These are phyloP conservation scores for Thereva nobilitata DNA, from an alignment of 2,888 invertebrate genomes.

Conservation along the genomic window DNA sequence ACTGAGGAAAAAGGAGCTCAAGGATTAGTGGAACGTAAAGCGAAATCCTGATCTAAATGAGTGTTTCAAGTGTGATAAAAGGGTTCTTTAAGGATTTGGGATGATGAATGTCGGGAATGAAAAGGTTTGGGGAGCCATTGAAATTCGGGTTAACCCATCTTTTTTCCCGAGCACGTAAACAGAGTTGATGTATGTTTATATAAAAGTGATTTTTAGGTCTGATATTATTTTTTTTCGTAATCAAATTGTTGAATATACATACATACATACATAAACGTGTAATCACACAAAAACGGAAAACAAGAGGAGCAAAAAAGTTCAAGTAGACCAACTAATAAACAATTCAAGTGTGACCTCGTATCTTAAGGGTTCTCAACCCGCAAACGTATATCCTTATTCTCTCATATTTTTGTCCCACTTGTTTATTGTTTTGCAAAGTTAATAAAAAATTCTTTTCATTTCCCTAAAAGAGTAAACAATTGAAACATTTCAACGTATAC, in stretches of 20 bases:
- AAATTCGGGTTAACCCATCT: constrained; percentile 25
- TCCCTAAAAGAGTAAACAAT: constrained; percentile 17
- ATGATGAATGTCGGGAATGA: constrained; percentile 32
- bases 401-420: no score
- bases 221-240: no score
- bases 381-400: no score
- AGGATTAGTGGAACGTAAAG: constrained; percentile 32
- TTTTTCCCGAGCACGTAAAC: background rate
- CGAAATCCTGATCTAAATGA: constrained; percentile 39
- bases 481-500: constrained; percentile 10
- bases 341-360: no score
- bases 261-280: no score
- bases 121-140: constrained; percentile 20
- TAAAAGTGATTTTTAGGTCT: no score
- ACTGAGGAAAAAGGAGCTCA: constrained; percentile 30
- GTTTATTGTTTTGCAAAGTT: background rate
- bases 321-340: no score
- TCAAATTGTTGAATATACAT: no score
- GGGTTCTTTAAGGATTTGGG: constrained; percentile 38
- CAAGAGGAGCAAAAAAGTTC: no score
- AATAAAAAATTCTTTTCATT: constrained; percentile 29
- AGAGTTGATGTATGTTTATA: background rate
- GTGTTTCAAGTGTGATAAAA: constrained; percentile 41
- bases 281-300: no score
- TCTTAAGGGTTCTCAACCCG: no score